A percentile compares a stretch with the other conserved stretches of the same genome.
Evolutionary conservation across 2,113 vertebrate species (phyloP).

Genomic region (Regulus satrapa): DNA sequence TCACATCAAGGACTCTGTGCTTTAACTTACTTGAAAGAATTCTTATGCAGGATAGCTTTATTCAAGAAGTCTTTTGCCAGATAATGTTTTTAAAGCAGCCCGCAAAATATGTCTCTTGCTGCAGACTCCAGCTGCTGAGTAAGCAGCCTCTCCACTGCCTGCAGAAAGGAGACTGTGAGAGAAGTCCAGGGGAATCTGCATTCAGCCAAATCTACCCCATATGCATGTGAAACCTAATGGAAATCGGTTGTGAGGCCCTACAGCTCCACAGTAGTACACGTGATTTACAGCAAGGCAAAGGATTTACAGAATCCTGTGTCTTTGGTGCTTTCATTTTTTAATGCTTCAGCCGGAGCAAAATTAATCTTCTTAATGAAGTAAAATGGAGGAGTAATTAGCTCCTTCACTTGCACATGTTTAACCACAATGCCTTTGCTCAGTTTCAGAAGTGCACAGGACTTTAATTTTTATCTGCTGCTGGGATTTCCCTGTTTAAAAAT

Average conservation of each 20-base stretch:
- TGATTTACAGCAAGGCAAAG: slow-evolving; percentile 5
- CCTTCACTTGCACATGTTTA: neutral
- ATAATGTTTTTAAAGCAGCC: neutral
- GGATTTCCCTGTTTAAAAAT: neutral
- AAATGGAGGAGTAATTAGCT: slow-evolving; percentile 29
- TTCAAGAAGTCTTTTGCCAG: slow-evolving; percentile 7
- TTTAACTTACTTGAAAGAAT: slow-evolving; percentile 37
- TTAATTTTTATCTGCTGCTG: neutral
- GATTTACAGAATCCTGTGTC: neutral
- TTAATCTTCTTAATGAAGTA: slow-evolving; percentile 51
- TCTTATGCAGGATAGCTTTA: neutral
- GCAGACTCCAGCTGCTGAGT: slow-evolving; percentile 46
- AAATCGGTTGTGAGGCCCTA: slow-evolving; percentile 34
- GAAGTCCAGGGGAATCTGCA: neutral
- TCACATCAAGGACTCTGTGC: slow-evolving; percentile 17
- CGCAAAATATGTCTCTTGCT: neutral
- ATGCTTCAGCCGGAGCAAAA: neutral
- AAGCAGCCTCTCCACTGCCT: slow-evolving; percentile 37
- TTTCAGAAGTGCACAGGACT: neutral
- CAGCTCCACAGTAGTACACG: neutral
- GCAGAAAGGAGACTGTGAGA: neutral
- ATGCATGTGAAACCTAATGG: slow-evolving; percentile 43
- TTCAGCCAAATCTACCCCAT: slow-evolving; percentile 62
- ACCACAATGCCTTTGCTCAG: neutral
- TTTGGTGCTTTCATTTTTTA: slow-evolving; percentile 27